Conservation (phyloP, 2,888 invertebrate species). For the Thera britannica region DNA sequence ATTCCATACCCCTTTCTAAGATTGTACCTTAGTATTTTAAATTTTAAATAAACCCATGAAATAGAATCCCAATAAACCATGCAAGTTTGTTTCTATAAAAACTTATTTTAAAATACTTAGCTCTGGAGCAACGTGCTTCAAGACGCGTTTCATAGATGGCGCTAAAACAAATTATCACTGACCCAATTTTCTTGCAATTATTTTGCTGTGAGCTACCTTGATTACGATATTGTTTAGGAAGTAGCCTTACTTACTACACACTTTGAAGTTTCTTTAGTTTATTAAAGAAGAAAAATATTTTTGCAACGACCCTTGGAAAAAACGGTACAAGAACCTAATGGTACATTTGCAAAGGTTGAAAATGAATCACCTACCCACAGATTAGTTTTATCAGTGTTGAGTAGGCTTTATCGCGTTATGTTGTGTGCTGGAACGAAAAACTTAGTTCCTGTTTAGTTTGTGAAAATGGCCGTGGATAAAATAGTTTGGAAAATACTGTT, state of each 20-base stretch:
- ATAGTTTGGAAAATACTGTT: slow-evolving; percentile 67
- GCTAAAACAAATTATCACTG: slow-evolving; percentile 11
- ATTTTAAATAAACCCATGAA: too few species aligned
- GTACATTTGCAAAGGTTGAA: slow-evolving; percentile 14
- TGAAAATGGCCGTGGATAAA: slow-evolving; percentile 61
- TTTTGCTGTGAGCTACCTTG: neutral
- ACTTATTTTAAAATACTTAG: neutral
- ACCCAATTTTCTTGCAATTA: slow-evolving; percentile 10
- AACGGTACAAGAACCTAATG: slow-evolving; percentile 23
- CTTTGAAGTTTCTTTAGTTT: neutral
- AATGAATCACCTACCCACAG: slow-evolving; percentile 33
- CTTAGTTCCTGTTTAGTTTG: slow-evolving; percentile 6
- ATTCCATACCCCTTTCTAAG: too few species aligned
- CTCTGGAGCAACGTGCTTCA: slow-evolving; percentile 8
- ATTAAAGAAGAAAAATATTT: neutral
- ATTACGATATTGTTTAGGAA: neutral
- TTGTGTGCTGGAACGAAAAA: slow-evolving; percentile 31
- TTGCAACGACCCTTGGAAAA: neutral
- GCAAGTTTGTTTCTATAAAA: neutral
- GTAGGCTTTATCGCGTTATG: slow-evolving; percentile 41
- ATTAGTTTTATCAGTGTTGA: slow-evolving; percentile 51
- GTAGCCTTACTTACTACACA: neutral
- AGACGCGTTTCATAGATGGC: slow-evolving; percentile 44
- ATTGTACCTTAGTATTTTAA: too few species aligned
- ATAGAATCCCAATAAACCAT: too few species aligned